These are phyloP conservation scores for Leptinotarsa rubiginosa DNA, from an alignment of 2,888 invertebrate genomes.

Conservation along the genomic window DNA sequence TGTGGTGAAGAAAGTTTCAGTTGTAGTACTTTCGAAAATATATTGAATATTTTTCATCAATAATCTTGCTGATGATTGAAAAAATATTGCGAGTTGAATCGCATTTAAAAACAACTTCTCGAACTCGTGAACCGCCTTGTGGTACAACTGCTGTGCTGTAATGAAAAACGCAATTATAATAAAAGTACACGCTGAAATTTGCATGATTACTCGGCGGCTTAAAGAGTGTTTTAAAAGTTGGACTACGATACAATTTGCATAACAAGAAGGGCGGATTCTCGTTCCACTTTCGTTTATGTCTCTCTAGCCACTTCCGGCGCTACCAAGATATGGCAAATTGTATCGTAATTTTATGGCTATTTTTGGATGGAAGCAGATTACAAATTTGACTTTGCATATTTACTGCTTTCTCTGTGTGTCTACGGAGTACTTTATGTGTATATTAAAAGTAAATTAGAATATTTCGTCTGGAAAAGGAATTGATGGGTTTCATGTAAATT, in stretches of 20 bases:
- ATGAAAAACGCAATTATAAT: constrained; percentile 60
- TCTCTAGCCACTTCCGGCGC: constrained; percentile 58
- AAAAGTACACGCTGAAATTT: constrained; percentile 58
- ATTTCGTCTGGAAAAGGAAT: background rate
- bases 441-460: constrained; percentile 13
- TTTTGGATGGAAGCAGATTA: constrained; percentile 53
- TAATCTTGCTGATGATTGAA: too few species aligned
- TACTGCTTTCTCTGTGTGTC: constrained; percentile 14
- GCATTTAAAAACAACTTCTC: background rate
- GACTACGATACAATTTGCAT: constrained; percentile 66
- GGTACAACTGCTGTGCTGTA: constrained; percentile 33
- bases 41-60: too few species aligned
- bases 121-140: background rate
- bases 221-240: constrained; percentile 66
- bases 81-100: background rate
- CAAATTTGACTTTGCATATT: constrained; percentile 53
- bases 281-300: constrained; percentile 62
- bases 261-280: constrained; percentile 60
- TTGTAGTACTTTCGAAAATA: too few species aligned
- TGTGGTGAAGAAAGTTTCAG: too few species aligned
- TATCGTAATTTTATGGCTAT: constrained; percentile 60
- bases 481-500: background rate
- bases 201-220: constrained; percentile 60
- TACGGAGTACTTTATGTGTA: background rate
- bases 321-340: constrained; percentile 60